Conservation (phyloP, 2,113 vertebrate genomes). For the Micronisus gabar region DNA sequence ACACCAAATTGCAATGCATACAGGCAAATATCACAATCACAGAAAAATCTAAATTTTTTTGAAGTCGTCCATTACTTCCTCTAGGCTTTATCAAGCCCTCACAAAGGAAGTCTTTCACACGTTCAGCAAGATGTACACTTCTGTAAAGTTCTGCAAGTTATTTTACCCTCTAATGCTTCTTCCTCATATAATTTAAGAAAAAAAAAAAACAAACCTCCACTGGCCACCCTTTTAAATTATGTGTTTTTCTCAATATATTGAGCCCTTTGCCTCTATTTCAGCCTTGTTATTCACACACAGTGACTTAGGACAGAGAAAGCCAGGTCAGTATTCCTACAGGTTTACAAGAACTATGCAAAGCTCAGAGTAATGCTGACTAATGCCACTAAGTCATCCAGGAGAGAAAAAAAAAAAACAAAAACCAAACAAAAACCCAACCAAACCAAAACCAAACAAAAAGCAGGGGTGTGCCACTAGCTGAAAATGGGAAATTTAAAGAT, state of each 20-base stretch:
- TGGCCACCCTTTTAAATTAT: neutral
- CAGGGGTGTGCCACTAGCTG: neutral
- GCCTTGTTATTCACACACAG: neutral
- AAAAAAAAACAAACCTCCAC: accelerated
- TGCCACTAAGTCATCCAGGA: neutral
- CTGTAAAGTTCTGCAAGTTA: neutral
- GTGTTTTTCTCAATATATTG: neutral
- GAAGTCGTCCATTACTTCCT: neutral
- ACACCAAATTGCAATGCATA: neutral
- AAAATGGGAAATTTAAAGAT: neutral
- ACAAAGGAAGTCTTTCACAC: neutral
- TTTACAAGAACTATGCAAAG: neutral
- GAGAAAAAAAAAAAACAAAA: neutral
- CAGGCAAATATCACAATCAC: neutral
- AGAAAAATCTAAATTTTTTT: neutral
- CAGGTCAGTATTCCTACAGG: neutral
- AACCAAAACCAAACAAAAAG: neutral
- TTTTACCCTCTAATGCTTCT: neutral
- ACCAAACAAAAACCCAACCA: too few relatives aligned
- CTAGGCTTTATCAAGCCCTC: neutral
- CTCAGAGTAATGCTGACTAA: neutral
- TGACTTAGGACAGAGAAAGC: neutral
- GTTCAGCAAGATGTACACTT: neutral
- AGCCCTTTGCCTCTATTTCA: neutral
- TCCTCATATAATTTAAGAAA: neutral